Conservation (phyloP, 2,888 invertebrate species). For the Apotomis capreana region DNA sequence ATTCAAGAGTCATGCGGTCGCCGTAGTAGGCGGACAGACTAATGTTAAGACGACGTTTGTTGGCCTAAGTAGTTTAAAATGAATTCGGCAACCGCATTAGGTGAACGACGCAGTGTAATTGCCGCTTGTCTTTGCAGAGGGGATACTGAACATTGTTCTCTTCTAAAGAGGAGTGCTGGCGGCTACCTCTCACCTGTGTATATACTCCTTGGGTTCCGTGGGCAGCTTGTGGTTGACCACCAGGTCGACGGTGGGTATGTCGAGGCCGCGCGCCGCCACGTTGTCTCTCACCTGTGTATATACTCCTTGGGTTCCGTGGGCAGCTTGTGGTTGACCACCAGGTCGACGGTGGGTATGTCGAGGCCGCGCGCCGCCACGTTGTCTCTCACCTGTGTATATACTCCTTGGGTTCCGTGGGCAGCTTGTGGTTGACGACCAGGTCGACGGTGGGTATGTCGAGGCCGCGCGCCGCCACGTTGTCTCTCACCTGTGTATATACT, state of each 20-base stretch:
- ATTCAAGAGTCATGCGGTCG: too few relatives aligned
- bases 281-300: conserved; percentile 90
- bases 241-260: conserved; percentile 97
- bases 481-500: conserved; percentile 92
- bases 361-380: conserved; percentile 98
- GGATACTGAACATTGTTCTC: too few relatives aligned
- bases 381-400: conserved; percentile 90
- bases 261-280: conserved; percentile 97
- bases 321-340: conserved; percentile 97
- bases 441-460: conserved; percentile 98
- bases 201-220: conserved; percentile 94
- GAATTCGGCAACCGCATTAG: too few relatives aligned
- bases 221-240: conserved; percentile 98
- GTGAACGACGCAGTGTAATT: too few relatives aligned
- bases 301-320: conserved; percentile 96
- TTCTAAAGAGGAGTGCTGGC: too few relatives aligned
- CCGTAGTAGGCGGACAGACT: too few relatives aligned
- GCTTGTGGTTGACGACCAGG: conserved; percentile 96
- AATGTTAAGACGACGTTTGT: too few relatives aligned
- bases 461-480: conserved; percentile 97
- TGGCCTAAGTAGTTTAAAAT: too few relatives aligned
- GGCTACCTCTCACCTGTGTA: conserved; percentile 85
- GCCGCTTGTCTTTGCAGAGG: too few relatives aligned
- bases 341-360: conserved; percentile 97
- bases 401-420: conserved; percentile 95